Conservation (phyloP, 2,888 invertebrate genomes). For the Sesia bembeciformis region DNA sequence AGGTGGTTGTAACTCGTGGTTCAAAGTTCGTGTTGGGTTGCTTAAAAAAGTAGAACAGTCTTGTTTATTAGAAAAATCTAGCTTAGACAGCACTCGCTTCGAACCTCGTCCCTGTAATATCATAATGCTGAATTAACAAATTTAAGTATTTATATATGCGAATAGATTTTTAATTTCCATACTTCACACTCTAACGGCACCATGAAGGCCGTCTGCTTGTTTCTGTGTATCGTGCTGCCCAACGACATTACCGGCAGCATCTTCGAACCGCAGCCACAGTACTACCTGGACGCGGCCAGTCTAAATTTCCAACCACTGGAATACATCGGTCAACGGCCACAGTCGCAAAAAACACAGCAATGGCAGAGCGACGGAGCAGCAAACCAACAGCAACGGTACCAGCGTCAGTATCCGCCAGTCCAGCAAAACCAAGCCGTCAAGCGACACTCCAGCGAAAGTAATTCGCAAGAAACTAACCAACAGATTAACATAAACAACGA, state of each 20-base stretch:
- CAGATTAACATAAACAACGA: not conserved
- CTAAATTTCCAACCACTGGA: slow-evolving; percentile 22
- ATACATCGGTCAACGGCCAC: not conserved
- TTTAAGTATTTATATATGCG: too few species aligned
- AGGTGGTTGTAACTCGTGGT: too few species aligned
- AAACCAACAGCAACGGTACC: not conserved
- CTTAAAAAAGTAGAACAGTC: too few species aligned
- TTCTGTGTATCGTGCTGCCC: slow-evolving; percentile 49
- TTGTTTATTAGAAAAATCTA: too few species aligned
- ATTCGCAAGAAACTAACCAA: not conserved
- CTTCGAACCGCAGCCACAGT: slow-evolving; percentile 30
- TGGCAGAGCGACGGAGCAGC: not conserved
- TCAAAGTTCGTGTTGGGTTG: too few species aligned
- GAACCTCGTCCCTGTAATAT: too few species aligned
- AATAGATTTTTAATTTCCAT: too few species aligned
- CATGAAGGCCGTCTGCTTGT: slow-evolving; percentile 51
- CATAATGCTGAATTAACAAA: too few species aligned
- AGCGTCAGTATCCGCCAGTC: not conserved
- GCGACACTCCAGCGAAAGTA: not conserved
- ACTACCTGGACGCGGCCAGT: slow-evolving; percentile 25
- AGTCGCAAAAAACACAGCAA: not conserved
- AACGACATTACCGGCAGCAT: slow-evolving; percentile 43
- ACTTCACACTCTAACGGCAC: slow-evolving; percentile 14
- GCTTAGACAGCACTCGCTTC: too few species aligned
- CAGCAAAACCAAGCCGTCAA: not conserved